A percentile compares a stretch with the other conserved stretches of the same genome.
These are phyloP conservation scores for Hypena proboscidalis DNA, from an alignment of 2,888 invertebrate genomes.

Conservation along the genomic window DNA sequence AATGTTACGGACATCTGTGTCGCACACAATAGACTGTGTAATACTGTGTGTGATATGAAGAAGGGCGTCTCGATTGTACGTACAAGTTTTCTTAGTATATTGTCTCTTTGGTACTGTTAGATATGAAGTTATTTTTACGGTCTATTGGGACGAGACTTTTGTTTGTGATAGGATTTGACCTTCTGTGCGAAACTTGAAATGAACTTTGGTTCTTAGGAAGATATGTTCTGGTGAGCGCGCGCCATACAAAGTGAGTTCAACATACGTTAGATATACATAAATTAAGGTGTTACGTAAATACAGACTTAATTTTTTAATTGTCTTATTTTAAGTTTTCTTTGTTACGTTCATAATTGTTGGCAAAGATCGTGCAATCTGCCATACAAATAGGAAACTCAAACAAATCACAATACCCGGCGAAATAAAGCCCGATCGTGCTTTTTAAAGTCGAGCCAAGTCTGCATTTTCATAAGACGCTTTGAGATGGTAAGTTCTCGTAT, in stretches of 20 bases:
- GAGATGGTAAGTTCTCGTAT: slow-evolving; percentile 47
- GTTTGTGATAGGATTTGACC: not conserved
- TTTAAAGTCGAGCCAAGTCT: slow-evolving; percentile 22
- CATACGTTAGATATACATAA: too few species aligned
- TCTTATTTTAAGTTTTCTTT: too few species aligned
- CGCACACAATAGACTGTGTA: slow-evolving; percentile 49
- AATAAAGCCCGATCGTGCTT: slow-evolving; percentile 24
- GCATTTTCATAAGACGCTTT: slow-evolving; percentile 19
- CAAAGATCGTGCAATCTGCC: too few species aligned
- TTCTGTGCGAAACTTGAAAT: too few species aligned
- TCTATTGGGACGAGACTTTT: not conserved
- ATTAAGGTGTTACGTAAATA: too few species aligned
- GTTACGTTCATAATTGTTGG: too few species aligned
- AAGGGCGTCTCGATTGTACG: slow-evolving; percentile 27
- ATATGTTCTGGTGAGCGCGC: too few species aligned
- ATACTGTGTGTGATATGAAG: slow-evolving; percentile 50
- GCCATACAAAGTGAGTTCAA: too few species aligned
- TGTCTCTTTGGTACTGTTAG: slow-evolving; percentile 6
- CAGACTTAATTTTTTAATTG: too few species aligned
- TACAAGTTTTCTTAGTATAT: slow-evolving; percentile 22
- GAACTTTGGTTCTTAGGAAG: too few species aligned
- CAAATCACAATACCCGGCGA: slow-evolving; percentile 10
- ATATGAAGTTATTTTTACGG: slow-evolving; percentile 7
- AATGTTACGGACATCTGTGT: slow-evolving; percentile 63
- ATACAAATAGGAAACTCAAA: slow-evolving; percentile 16